Evolutionary conservation across 2,797 vertebrate genomes (phyloP).

Genomic region (Aeoliscus strigatus): DNA sequence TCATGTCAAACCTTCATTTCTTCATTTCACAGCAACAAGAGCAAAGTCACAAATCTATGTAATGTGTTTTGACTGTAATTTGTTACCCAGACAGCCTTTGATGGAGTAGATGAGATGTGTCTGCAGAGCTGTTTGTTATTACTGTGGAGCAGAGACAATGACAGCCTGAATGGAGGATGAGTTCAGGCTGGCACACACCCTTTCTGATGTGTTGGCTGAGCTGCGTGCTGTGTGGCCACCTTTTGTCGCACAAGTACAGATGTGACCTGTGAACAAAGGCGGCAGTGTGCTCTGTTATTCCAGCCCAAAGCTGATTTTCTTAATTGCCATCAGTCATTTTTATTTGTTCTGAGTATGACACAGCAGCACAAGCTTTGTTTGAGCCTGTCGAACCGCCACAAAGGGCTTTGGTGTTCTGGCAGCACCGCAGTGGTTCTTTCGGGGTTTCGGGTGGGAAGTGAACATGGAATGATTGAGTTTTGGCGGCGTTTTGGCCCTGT

Average conservation of each 20-base stretch:
- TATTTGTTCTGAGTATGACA: conserved; percentile 28
- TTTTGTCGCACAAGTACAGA: conserved; percentile 57
- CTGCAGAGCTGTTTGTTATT: conserved; percentile 52
- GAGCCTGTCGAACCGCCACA: conserved; percentile 10
- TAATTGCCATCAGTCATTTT: conserved; percentile 34
- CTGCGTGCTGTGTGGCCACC: conserved; percentile 32
- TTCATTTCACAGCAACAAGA: conserved; percentile 7
- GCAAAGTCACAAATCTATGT: conserved; percentile 19
- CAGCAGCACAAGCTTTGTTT: background rate
- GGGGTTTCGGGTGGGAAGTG: conserved; percentile 39
- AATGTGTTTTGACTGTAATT: conserved; percentile 42
- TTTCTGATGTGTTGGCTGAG: conserved; percentile 32
- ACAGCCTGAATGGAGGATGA: conserved; percentile 36
- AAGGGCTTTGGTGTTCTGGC: conserved; percentile 33
- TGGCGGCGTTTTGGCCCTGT: conserved; percentile 59
- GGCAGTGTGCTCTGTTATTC: conserved; percentile 46
- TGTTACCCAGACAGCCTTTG: conserved; percentile 42
- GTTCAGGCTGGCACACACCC: conserved; percentile 42
- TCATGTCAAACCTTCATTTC: background rate
- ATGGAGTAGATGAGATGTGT: conserved; percentile 51
- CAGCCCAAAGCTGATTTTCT: conserved; percentile 39
- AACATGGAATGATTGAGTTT: conserved; percentile 55
- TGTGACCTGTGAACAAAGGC: conserved; percentile 55
- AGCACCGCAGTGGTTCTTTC: conserved; percentile 19
- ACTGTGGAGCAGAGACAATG: conserved; percentile 40